Base-by-base conservation (phyloP, 1,140 invertebrate species). In the Lasioglossum baleicum region DNA sequence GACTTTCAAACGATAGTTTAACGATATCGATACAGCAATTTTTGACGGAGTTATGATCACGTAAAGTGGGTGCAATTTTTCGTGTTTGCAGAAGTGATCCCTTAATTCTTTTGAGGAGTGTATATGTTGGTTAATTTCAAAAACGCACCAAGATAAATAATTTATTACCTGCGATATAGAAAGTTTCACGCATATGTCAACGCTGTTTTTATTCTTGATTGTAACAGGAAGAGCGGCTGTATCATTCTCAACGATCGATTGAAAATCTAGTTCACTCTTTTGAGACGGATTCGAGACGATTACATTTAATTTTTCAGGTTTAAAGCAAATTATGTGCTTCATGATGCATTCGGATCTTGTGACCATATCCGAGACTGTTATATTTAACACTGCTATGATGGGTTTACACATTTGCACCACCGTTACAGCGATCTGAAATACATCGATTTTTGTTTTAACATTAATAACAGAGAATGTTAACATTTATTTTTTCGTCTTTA, bases 271-370 rank as follows among this genome's bases (percentile, higher is more conserved):
- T 71, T 87, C 80, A 4, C 87, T 77, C 13, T 89, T 86, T 31
- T 84, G 81, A 35, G 79, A 78, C 2, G 81, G 78, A 20, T 69
- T 63, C n/a, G 72, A 73, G 31, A 93, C 70, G 8, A 77, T 73
- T 26, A 92, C 83, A 51, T 90, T 79, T 44, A 85, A 77, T 79
- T 92, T 87, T 83, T 91, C 91, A 0, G 92, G 88, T 56, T 91
- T 88, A 66, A 93, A 90, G 71, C 90, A 93, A 76, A 93, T 90
- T 56, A 90, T 84, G 58, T 92, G 91, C n/a, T 89, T 89, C 35
- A 91, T 87, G 20, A 72, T 83, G 87, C 88, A 92, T 66, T 83
- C 87, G 48, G 86, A 88, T 61, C 84, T 84, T 5, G 90, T 90
- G 58, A 92, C 88, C 90, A 92, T 91, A 75, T 93, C 92, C 0